Evolutionary conservation across 2,888 invertebrate genomes (phyloP), one percentile per base, ranked within the genome.

Genomic region (Diarsia rubi): DNA sequence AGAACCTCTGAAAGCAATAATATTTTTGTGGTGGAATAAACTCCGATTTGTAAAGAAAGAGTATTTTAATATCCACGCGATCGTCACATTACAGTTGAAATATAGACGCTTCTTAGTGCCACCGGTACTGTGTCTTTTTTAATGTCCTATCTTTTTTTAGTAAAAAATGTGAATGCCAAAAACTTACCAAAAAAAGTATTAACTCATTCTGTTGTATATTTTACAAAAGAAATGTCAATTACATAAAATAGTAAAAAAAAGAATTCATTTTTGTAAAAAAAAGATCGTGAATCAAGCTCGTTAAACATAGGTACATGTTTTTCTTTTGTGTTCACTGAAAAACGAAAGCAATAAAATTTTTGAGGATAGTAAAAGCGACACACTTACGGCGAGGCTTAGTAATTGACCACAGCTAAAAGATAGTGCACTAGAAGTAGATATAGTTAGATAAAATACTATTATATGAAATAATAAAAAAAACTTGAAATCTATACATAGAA

Each of bases 401-500:
- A 86, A 91, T 93, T 96, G 96, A 96, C 96, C 96, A 96, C 96
- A 92, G 95, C 95, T 95, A 95, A 95, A 93, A 93, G 84, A 93
- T 95, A 96, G 95, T 92, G 95, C 96, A 96, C 96, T 96, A 96
- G 95, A 91, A 86, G 92, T 96, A 96, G 95, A 86, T 65, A 88
- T 95, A 96, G 95, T 93, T 96, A 96, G 95, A 95, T 93, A 94
- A 95, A 95, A 94, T 94, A 95, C 93, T 94, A 94, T 93, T 94
- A 94, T 93, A 92, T 91, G 89, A 93, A 90, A 89, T 88, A 91
- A 83, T 83, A 83, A 84, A 83, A 93, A 95, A 95, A 94, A 93
- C 95, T 95, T 95, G 93, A 96, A 96, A 95, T 96, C 95, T 95
- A 96, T 96, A 95, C 93, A 96, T 96, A 96, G 95, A 94, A 95